Percentiles rank a stretch among this genome's conserved stretches.
phyloP scores from a whole-genome alignment of 2,797 vertebrate species.

The Poecilia picta region DNA sequence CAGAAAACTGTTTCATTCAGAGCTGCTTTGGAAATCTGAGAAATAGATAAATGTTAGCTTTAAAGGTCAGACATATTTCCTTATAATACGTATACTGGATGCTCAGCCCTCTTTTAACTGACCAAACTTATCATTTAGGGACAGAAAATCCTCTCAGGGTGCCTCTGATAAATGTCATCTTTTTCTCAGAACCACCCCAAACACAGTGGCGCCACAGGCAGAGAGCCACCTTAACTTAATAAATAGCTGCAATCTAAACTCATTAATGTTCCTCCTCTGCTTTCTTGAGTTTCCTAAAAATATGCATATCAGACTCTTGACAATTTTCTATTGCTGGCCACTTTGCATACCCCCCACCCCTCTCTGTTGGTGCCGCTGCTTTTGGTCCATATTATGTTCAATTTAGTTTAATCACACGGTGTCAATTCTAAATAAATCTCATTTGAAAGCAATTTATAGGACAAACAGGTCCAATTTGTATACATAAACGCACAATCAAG shows the following conservation, averaged over 20 bases:
- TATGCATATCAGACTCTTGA: neutral
- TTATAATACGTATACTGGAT: neutral
- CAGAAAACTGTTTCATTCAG: neutral
- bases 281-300: neutral
- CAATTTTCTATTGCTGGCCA: neutral
- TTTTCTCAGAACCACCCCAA: too few species aligned
- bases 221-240: neutral
- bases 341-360: neutral
- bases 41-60: neutral
- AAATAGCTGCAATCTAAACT: neutral
- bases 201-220: neutral
- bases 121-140: neutral
- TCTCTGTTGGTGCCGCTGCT: neutral
- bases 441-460: neutral
- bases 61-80: neutral
- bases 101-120: neutral
- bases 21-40: neutral
- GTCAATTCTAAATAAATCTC: neutral
- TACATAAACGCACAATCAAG: neutral
- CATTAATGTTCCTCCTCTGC: neutral
- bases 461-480: neutral
- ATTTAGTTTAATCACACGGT: neutral
- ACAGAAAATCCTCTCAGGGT: neutral
- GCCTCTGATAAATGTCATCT: neutral
- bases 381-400: neutral